Percentiles rank a stretch among this genome's conserved stretches.
phyloP scores from a whole-genome alignment of 2,113 vertebrate species.

The Rhinogobius similis region DNA sequence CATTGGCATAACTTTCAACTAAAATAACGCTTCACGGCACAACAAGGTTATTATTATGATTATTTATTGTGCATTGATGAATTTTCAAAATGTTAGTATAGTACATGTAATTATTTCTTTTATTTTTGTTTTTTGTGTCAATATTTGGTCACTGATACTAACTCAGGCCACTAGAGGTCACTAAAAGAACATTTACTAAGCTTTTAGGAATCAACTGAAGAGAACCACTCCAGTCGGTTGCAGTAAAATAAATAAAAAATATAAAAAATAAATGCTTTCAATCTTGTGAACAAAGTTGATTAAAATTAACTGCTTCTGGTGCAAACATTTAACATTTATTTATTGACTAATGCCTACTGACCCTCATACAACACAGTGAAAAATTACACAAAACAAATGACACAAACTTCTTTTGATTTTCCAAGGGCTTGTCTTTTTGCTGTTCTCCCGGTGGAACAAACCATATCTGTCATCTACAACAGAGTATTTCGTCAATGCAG shows the following conservation, averaged over 20 bases:
- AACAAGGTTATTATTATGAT: too few relatives aligned
- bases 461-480: conserved; percentile 55
- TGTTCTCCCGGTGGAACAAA: conserved; percentile 42
- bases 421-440: conserved; percentile 22
- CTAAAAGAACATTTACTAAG: not conserved
- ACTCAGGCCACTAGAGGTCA: not conserved
- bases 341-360: not conserved
- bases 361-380: not conserved
- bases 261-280: not conserved
- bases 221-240: not conserved
- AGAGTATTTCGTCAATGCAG: conserved; percentile 40
- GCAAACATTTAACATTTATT: not conserved
- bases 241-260: too few relatives aligned
- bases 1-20: too few relatives aligned
- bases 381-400: not conserved
- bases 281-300: not conserved
- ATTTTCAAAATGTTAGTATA: not conserved
- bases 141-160: not conserved
- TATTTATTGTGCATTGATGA: too few relatives aligned
- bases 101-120: not conserved
- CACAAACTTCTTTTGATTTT: conserved; percentile 9
- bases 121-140: not conserved
- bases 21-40: too few relatives aligned
- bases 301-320: not conserved
- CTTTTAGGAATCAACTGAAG: not conserved